Percentiles rank a stretch among this genome's conserved stretches.
Conservation (phyloP, 1,140 invertebrate species). For the Ridgeia piscesae region DNA sequence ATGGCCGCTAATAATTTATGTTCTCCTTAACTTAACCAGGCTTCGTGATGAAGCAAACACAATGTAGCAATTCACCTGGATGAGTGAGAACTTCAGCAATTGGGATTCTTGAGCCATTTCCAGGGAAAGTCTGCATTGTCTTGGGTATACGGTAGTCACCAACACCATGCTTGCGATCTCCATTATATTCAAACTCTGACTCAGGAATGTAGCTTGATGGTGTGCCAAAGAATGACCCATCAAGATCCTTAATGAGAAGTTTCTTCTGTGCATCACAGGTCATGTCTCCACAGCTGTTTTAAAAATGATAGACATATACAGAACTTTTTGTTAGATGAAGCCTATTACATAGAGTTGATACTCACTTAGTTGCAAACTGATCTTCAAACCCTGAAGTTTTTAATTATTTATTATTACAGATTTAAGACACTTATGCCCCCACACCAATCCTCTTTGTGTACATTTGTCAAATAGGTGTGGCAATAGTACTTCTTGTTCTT, state of each 20-base stretch:
- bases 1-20: too few species aligned
- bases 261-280: conserved; percentile 55
- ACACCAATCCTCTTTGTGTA: background rate
- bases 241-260: conserved; percentile 43
- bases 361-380: too few species aligned
- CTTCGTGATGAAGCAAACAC: background rate
- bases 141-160: conserved; percentile 55
- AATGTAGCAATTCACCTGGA: background rate
- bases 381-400: too few species aligned
- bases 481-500: too few species aligned
- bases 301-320: background rate
- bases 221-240: conserved; percentile 43
- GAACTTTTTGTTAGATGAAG: background rate
- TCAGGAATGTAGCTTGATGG: conserved; percentile 35
- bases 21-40: background rate
- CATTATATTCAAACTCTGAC: conserved; percentile 50
- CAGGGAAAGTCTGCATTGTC: background rate
- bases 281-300: conserved; percentile 45
- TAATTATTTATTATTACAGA: background rate
- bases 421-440: background rate
- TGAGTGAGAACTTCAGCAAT: background rate
- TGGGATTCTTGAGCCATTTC: background rate
- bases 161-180: conserved; percentile 41
- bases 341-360: background rate
- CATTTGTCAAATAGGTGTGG: background rate